Evolutionary conservation across 2,113 vertebrate species (phyloP).

Genomic region (Tachuris rubrigastra): DNA sequence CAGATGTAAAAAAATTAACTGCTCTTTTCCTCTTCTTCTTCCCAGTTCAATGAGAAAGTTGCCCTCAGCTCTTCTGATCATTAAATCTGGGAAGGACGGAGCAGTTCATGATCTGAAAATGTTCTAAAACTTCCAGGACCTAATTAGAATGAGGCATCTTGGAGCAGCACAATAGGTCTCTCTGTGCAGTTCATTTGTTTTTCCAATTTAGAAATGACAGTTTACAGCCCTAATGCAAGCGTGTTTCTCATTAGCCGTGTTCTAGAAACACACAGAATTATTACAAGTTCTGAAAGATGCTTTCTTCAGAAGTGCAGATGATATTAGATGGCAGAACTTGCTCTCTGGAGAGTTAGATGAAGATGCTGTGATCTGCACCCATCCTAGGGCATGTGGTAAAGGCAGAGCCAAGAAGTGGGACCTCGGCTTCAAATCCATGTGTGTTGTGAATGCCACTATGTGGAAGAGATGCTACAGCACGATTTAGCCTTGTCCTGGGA

Average conservation of each 20-base stretch:
- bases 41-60: not conserved
- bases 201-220: slow-evolving; percentile 33
- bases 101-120: not conserved
- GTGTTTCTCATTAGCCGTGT: slow-evolving; percentile 1
- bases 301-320: not conserved
- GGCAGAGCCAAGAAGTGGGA: not conserved
- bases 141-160: not conserved
- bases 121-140: not conserved
- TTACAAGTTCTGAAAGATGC: not conserved
- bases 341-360: not conserved
- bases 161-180: not conserved
- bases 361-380: not conserved
- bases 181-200: slow-evolving; percentile 19
- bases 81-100: not conserved
- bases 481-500: not conserved
- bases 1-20: not conserved
- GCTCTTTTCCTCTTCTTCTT: not conserved
- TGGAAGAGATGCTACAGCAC: not conserved
- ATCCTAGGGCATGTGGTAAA: not conserved
- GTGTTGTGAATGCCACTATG: fast-evolving
- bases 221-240: not conserved
- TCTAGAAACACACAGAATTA: not conserved
- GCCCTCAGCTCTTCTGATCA: not conserved
- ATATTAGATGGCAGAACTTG: not conserved
- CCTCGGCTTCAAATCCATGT: fast-evolving